Conservation (phyloP, 2,113 vertebrate species). For the Elachura formosa region DNA sequence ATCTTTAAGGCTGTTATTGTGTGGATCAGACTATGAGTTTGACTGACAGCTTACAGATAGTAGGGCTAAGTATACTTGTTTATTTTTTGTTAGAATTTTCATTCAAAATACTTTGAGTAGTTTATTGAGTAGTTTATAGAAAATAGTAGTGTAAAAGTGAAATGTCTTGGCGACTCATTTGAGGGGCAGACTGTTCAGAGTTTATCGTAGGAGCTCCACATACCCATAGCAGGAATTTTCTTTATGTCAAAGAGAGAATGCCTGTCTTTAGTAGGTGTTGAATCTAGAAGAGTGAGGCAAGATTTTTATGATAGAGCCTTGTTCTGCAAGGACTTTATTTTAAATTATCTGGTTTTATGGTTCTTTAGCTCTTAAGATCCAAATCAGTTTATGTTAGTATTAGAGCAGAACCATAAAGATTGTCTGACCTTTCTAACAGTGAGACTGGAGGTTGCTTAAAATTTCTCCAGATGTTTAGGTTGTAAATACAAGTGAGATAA, state of each 20-base stretch:
- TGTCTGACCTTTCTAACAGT: background rate
- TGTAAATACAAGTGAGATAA: background rate
- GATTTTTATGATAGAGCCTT: conserved; percentile 4
- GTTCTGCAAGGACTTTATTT: conserved; percentile 16
- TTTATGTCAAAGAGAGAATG: background rate
- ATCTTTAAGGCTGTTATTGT: background rate
- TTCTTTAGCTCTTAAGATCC: conserved; percentile 8
- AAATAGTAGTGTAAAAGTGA: background rate
- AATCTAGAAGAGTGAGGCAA: background rate
- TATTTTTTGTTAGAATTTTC: background rate
- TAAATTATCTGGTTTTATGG: background rate
- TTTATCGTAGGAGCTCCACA: background rate
- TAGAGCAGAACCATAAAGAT: conserved; percentile 6
- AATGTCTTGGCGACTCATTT: background rate
- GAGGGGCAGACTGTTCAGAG: background rate
- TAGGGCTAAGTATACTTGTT: background rate
- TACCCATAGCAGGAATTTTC: background rate
- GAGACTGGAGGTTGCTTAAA: background rate
- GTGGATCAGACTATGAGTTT: background rate
- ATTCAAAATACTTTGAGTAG: background rate
- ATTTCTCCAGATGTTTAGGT: background rate
- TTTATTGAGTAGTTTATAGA: background rate
- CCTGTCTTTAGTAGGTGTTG: background rate
- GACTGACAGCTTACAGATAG: background rate
- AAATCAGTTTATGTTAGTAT: background rate